These are phyloP conservation scores for Eidolon dupreanum DNA, from an alignment of 2,797 vertebrate genomes.

Conservation along the genomic window DNA sequence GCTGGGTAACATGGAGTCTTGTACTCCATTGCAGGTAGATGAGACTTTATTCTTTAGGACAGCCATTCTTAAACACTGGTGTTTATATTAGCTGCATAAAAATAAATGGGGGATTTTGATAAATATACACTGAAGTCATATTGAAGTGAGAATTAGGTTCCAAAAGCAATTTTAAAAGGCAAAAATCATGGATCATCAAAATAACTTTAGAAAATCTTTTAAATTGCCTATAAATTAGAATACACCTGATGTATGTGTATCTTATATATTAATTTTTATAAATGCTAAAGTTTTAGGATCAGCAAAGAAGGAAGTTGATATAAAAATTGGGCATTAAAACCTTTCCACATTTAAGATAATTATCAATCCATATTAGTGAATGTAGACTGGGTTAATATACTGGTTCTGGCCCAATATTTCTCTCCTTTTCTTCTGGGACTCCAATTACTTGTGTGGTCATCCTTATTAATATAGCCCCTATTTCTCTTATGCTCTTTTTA, in stretches of 20 bases:
- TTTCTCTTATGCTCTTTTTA: background rate
- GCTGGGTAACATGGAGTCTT: background rate
- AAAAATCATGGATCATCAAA: background rate
- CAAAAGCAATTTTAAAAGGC: background rate
- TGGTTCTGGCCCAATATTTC: background rate
- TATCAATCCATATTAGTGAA: background rate
- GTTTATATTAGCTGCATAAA: background rate
- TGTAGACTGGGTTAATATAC: background rate
- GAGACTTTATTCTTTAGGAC: background rate
- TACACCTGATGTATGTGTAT: background rate
- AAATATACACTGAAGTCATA: background rate
- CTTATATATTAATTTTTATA: background rate
- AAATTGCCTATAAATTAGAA: background rate
- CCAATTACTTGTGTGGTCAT: background rate
- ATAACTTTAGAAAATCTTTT: background rate
- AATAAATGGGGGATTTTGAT: background rate
- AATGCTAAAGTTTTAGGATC: background rate
- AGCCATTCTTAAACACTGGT: background rate
- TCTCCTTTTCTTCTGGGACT: background rate
- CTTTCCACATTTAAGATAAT: background rate
- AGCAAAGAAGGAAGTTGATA: background rate
- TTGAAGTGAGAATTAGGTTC: background rate
- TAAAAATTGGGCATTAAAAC: background rate
- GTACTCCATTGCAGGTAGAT: background rate
- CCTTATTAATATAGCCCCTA: background rate